These are phyloP conservation scores for Syrista parreyssii DNA, from an alignment of 2,888 invertebrate genomes.

Conservation along the genomic window DNA sequence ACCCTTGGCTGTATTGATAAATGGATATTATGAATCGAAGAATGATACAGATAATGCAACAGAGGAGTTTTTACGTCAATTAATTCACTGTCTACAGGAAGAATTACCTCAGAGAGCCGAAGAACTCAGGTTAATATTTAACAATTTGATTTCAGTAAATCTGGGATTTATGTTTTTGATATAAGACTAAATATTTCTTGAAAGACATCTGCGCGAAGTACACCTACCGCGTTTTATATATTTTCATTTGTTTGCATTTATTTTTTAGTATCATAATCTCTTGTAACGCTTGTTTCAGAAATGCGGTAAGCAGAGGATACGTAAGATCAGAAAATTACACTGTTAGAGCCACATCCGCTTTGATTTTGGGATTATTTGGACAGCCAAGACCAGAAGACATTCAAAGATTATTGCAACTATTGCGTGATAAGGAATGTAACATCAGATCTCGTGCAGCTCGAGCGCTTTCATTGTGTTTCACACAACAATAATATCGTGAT, in stretches of 20 bases:
- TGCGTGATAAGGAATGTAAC: slow-evolving; percentile 49
- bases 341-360: slow-evolving; percentile 52
- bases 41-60: slow-evolving; percentile 33
- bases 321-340: slow-evolving; percentile 53
- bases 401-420: slow-evolving; percentile 56
- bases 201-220: too few relatives aligned
- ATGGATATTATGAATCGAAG: slow-evolving; percentile 38
- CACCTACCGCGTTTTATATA: too few relatives aligned
- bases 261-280: neutral
- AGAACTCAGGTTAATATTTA: slow-evolving; percentile 48
- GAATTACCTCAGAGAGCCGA: slow-evolving; percentile 53
- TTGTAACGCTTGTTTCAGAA: slow-evolving; percentile 34
- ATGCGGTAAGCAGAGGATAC: slow-evolving; percentile 57
- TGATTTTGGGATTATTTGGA: slow-evolving; percentile 55
- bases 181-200: neutral
- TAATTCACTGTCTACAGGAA: slow-evolving; percentile 48
- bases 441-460: slow-evolving; percentile 55
- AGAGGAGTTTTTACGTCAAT: slow-evolving; percentile 38
- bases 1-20: slow-evolving; percentile 40
- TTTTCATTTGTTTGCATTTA: neutral
- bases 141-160: neutral
- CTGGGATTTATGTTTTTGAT: neutral
- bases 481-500: slow-evolving; percentile 6
- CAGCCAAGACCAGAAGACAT: slow-evolving; percentile 54
- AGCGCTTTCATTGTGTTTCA: slow-evolving; percentile 50